Base-by-base conservation (phyloP, 2,113 vertebrate species). In the Promerops cafer region DNA sequence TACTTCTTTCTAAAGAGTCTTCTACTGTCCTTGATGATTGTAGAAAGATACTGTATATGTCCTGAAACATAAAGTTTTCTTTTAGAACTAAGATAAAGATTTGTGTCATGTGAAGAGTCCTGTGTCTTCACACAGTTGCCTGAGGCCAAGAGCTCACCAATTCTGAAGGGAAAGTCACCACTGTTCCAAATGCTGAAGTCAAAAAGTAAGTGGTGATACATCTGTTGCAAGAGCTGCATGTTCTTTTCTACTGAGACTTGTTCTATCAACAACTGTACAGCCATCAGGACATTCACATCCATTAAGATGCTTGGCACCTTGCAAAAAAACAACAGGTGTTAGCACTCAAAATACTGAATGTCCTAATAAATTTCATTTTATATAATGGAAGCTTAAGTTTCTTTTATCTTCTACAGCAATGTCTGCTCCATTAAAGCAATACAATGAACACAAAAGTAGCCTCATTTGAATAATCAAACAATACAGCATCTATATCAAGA, bases 41-140 rank as follows among this genome's bases (percentile, higher is more conserved):
- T 99, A 66, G 99, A 99, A 98, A 99, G 98, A 97, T 99, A 99
- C 53, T 99, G 99, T 98, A 99, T 99, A 69, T 99, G 99, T 94
- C 99, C 99, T 99, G 94, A 53, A 98, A 96, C 1, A 94, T 9
- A 94, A 96, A 96, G 47, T n/a, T 94, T 78, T 82, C 39, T 76
- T 37, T 97, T 97, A 97, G 95, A 96, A 95, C n/a, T 68, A 24
- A 59, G 18, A 70, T 22, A 68, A 72, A 66, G 31, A 33, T 65
- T 72, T 54, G 40, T 11, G 15, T 17, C 24, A 33, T 28, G 11
- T 37, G 50, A 90, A 56, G 10, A 47, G 24, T 39, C n/a, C 26
- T 37, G 30, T 33, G 44, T 21, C 70, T 79, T 66, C 30, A 12
- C 7, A 6, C 39, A 84, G 59, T 7, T 93, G 17, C 61, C 59